Conservation (phyloP, 2,888 invertebrate genomes). For the Melinopterus prodromus region DNA sequence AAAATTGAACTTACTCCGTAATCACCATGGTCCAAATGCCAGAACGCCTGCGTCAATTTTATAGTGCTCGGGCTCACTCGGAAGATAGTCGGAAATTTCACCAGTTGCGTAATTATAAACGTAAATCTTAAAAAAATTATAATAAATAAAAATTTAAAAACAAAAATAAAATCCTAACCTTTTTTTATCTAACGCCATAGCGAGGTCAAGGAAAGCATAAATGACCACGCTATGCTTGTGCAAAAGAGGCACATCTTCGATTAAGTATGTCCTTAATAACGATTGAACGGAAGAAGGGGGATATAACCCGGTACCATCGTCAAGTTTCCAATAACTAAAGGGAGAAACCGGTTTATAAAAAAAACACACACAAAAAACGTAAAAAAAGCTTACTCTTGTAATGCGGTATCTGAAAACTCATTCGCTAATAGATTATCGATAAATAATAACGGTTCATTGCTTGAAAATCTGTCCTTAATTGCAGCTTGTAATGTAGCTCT, state of each 20-base stretch:
- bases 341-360: not conserved
- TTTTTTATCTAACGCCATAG: slow-evolving; percentile 72
- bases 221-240: slow-evolving; percentile 82
- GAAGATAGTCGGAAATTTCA: slow-evolving; percentile 84
- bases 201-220: slow-evolving; percentile 84
- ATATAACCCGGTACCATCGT: slow-evolving; percentile 73
- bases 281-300: slow-evolving; percentile 87
- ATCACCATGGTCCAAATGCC: slow-evolving; percentile 88
- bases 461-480: slow-evolving; percentile 46
- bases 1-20: slow-evolving; percentile 69
- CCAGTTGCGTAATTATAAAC: slow-evolving; percentile 73
- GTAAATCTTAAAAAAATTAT: slow-evolving; percentile 60
- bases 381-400: slow-evolving; percentile 61
- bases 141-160: slow-evolving; percentile 4
- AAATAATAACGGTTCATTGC: slow-evolving; percentile 66
- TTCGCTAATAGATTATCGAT: slow-evolving; percentile 73
- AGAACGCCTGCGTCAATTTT: slow-evolving; percentile 85
- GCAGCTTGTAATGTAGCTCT: slow-evolving; percentile 59
- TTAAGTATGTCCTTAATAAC: slow-evolving; percentile 76
- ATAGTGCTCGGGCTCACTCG: slow-evolving; percentile 76
- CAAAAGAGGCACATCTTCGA: slow-evolving; percentile 70
- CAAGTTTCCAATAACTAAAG: slow-evolving; percentile 71
- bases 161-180: slow-evolving; percentile 53
- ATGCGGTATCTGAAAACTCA: slow-evolving; percentile 66
- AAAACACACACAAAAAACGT: not conserved